Conservation (phyloP, 2,888 invertebrate genomes). For the Latheticus oryzae region DNA sequence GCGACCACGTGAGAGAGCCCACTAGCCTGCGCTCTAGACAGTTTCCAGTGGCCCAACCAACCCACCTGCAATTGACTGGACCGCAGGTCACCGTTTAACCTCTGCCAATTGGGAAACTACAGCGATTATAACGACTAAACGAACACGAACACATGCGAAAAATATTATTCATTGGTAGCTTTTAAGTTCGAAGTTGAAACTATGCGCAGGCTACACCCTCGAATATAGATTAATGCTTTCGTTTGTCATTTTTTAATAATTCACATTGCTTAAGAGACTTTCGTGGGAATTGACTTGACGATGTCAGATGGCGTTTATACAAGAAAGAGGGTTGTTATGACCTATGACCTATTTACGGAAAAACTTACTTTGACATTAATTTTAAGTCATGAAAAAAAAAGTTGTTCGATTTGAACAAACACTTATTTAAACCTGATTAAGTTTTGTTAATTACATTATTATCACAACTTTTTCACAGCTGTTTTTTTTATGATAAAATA, state of each 20-base stretch:
- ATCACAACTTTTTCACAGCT: no score
- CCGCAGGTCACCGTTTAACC: constrained; percentile 42
- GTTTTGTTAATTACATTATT: no score
- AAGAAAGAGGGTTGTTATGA: no score
- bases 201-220: constrained; percentile 20
- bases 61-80: constrained; percentile 43
- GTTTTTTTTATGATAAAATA: no score
- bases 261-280: background rate
- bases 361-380: no score
- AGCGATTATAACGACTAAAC: constrained; percentile 10
- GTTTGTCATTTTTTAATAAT: constrained; percentile 4
- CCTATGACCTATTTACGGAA: no score
- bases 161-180: no score
- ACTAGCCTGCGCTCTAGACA: constrained; percentile 32
- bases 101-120: constrained; percentile 33
- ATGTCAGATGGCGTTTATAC: background rate
- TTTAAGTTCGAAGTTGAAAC: background rate
- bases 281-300: background rate
- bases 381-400: no score
- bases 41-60: constrained; percentile 15
- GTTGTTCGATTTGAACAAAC: no score
- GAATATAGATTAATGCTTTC: constrained; percentile 15
- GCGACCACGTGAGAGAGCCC: constrained; percentile 39
- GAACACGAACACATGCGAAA: constrained; percentile 19
- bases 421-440: no score